Evolutionary conservation across 2,888 invertebrate species (phyloP).

Genomic region (Platynereis dumerilii): DNA sequence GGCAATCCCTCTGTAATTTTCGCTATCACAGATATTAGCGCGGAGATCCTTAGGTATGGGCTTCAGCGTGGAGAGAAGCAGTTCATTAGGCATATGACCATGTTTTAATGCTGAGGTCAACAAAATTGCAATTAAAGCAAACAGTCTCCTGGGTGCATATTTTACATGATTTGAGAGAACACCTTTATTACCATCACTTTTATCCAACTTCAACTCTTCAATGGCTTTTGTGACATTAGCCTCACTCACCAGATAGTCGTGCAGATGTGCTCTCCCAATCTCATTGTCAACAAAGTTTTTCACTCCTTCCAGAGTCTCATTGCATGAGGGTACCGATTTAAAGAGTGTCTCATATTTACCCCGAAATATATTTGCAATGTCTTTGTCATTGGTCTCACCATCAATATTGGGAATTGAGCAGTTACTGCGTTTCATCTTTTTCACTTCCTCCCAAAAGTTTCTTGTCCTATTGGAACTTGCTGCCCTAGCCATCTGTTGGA

Average conservation of each 20-base stretch:
- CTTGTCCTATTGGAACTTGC: no score
- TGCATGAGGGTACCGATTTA: no score
- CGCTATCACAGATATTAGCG: neutral
- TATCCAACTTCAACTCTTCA: neutral
- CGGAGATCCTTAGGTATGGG: neutral
- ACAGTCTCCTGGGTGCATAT: neutral
- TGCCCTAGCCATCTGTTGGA: no score
- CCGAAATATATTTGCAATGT: no score
- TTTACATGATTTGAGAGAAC: constrained; percentile 1
- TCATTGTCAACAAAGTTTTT: no score
- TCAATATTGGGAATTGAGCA: no score
- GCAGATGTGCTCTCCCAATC: no score
- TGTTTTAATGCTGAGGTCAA: neutral
- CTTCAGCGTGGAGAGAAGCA: neutral
- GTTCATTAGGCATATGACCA: neutral
- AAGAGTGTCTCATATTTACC: no score
- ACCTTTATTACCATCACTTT: neutral
- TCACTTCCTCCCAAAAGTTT: no score
- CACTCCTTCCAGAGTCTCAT: no score
- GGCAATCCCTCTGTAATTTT: neutral
- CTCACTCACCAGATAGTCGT: neutral
- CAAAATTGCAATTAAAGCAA: neutral
- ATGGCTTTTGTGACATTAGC: neutral
- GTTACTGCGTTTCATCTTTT: no score
- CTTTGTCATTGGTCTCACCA: no score